These are phyloP conservation scores for Oxygymnocypris stewartii DNA, from an alignment of 2,113 vertebrate species.

Conservation along the genomic window DNA sequence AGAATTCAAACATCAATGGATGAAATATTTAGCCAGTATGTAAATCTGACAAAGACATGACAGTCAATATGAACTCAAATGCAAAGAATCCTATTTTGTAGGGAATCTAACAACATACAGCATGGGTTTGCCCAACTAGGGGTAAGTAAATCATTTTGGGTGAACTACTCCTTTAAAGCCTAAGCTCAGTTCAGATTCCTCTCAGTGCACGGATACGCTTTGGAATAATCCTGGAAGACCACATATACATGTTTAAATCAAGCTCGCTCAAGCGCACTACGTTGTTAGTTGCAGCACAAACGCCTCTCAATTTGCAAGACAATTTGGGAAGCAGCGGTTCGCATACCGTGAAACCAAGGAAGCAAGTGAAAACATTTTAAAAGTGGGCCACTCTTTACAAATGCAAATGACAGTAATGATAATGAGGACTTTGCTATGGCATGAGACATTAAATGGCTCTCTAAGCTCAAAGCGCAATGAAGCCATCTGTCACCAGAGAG, in stretches of 20 bases:
- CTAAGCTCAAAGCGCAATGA: conserved; percentile 37
- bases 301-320: conserved; percentile 16
- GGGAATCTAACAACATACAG: no score
- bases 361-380: conserved; percentile 28
- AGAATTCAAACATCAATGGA: no score
- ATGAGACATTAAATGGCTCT: conserved; percentile 48
- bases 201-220: not conserved
- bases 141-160: not conserved
- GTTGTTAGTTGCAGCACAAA: conserved; percentile 5
- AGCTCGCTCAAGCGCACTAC: not conserved
- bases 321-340: not conserved
- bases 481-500: conserved; percentile 56
- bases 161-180: not conserved
- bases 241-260: not conserved
- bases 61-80: not conserved
- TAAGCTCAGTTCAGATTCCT: not conserved
- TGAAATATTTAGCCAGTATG: no score
- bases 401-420: conserved; percentile 33
- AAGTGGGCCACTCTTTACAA: conserved; percentile 35
- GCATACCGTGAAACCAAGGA: not conserved
- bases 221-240: not conserved
- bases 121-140: not conserved
- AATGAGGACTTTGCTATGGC: conserved; percentile 39
- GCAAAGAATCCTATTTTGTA: not conserved
- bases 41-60: no score